Evolutionary conservation across 2,797 vertebrate genomes (phyloP).

Genomic region (Silurus lanzhouensis): DNA sequence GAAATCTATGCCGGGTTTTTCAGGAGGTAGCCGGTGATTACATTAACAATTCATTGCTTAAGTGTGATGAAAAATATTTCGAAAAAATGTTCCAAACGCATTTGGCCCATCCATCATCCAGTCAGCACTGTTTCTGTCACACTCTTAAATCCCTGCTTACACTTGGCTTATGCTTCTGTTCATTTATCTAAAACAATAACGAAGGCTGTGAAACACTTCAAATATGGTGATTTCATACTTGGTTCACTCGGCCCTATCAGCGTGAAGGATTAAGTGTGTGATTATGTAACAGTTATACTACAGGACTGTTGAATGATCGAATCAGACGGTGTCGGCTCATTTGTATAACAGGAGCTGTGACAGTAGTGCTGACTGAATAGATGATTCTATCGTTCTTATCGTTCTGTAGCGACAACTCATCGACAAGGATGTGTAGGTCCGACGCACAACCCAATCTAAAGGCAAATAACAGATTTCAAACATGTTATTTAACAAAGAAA

Average conservation of each 20-base stretch:
- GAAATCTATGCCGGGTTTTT: not conserved
- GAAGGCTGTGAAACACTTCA: not conserved
- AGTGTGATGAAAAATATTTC: conserved; percentile 22
- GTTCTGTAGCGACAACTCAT: no score
- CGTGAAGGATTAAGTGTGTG: not conserved
- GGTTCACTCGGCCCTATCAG: not conserved
- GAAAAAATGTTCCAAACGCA: conserved; percentile 15
- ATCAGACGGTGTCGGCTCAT: not conserved
- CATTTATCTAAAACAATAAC: conserved; percentile 5
- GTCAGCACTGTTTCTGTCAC: conserved; percentile 4
- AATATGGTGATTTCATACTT: not conserved
- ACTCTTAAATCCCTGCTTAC: not conserved
- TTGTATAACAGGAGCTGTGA: not conserved
- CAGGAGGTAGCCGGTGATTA: conserved; percentile 1
- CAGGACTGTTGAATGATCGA: not conserved
- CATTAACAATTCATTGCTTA: conserved; percentile 32
- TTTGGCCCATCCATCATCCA: conserved; percentile 20
- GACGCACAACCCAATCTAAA: not conserved
- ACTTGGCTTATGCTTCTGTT: conserved; percentile 13
- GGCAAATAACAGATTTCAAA: not conserved
- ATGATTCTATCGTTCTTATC: no score
- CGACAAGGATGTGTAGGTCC: no score
- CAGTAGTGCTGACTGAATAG: not conserved
- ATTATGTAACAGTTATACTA: not conserved
- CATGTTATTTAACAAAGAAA: not conserved